These are phyloP conservation scores for Ischnura elegans DNA, from an alignment of 2,888 invertebrate genomes.

Conservation along the genomic window DNA sequence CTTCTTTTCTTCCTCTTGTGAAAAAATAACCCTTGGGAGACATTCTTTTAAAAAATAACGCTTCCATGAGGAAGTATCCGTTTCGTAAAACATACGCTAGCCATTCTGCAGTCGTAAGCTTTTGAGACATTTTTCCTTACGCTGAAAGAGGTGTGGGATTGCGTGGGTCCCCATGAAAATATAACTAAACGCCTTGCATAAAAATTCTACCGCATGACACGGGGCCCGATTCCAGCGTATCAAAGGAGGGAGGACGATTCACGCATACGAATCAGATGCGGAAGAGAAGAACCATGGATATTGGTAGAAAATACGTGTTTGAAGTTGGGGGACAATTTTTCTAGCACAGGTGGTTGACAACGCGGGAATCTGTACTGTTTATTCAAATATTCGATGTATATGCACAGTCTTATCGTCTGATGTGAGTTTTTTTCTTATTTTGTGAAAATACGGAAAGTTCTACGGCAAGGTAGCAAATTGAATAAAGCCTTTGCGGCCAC, in stretches of 20 bases:
- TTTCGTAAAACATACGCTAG: not conserved
- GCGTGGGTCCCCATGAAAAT: not conserved
- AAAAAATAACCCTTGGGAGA: not conserved
- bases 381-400: not conserved
- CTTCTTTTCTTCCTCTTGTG: no score
- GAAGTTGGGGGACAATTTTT: not conserved
- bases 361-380: not conserved
- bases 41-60: not conserved
- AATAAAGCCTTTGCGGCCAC: no score
- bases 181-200: not conserved
- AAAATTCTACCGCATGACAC: not conserved
- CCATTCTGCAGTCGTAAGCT: not conserved
- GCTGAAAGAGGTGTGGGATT: not conserved
- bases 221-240: not conserved
- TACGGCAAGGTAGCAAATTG: no score
- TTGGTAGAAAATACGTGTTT: not conserved
- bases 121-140: not conserved
- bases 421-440: no score
- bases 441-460: no score
- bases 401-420: not conserved
- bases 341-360: not conserved
- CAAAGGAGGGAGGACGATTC: not conserved
- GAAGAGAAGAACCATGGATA: not conserved
- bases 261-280: conserved; percentile 41
- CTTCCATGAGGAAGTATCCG: not conserved